phyloP scores from a whole-genome alignment of 2,888 invertebrate genomes.

The Sphinx pinastri region DNA sequence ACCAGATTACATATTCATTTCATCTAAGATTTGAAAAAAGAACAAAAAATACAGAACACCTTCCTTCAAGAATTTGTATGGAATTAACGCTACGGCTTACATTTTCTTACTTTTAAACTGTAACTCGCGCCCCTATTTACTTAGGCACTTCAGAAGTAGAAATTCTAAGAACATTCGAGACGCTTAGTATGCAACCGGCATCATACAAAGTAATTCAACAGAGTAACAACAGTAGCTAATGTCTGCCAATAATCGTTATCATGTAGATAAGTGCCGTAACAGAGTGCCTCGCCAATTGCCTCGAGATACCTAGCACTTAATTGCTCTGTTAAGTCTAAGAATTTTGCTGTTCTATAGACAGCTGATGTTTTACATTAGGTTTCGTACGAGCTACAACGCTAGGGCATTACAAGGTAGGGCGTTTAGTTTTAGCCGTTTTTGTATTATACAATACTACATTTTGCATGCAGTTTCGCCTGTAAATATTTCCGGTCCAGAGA shows the following conservation, averaged over 20 bases:
- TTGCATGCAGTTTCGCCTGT: too few species aligned
- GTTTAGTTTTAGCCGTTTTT: too few species aligned
- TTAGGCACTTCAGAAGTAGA: constrained; percentile 24
- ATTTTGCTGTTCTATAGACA: constrained; percentile 4
- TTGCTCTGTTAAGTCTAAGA: constrained; percentile 39
- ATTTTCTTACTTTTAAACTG: constrained; percentile 24
- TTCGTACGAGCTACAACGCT: too few species aligned
- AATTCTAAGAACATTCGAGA: constrained; percentile 34
- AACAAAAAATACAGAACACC: background rate
- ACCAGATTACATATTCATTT: background rate
- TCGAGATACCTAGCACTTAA: constrained; percentile 63
- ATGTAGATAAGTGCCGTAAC: constrained; percentile 65
- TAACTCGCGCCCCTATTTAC: constrained; percentile 24
- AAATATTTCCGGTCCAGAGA: too few species aligned
- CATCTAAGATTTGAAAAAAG: background rate
- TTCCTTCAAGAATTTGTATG: constrained; percentile 3
- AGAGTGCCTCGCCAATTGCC: constrained; percentile 67
- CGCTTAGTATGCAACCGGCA: constrained; percentile 60
- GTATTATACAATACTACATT: too few species aligned
- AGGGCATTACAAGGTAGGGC: too few species aligned
- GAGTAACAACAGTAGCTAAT: constrained; percentile 67
- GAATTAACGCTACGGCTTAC: constrained; percentile 19
- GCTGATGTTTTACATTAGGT: constrained; percentile 5
- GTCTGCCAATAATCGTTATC: constrained; percentile 75
- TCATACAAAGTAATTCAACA: constrained; percentile 52